A percentile compares a stretch with the other conserved stretches of the same genome.
These are phyloP conservation scores for Strigamia transsilvanica DNA, from an alignment of 2,888 invertebrate species.

Conservation along the genomic window DNA sequence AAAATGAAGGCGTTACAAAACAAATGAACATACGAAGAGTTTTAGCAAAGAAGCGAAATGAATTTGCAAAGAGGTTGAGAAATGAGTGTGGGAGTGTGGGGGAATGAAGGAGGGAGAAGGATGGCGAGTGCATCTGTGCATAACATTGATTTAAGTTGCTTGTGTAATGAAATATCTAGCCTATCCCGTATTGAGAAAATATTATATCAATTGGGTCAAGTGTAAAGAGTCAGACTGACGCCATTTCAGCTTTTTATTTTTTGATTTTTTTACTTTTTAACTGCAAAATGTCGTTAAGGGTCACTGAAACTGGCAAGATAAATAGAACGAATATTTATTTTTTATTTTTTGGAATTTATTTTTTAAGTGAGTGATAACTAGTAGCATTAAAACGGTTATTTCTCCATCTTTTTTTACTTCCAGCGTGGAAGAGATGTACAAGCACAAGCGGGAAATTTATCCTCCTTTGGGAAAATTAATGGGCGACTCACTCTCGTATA, in stretches of 20 bases:
- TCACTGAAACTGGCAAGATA: neutral
- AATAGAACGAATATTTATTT: neutral
- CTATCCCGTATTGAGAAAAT: neutral
- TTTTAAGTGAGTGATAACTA: neutral
- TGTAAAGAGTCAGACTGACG: neutral
- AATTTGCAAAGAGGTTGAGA: conserved; percentile 28
- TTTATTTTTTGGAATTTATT: neutral
- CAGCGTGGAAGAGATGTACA: neutral
- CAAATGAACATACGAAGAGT: conserved; percentile 39
- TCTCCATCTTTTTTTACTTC: neutral
- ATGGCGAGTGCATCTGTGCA: neutral
- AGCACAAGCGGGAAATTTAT: neutral
- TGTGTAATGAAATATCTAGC: neutral
- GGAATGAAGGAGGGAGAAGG: neutral
- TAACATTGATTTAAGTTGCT: conserved; percentile 1
- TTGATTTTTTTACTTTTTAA: neutral
- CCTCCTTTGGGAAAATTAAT: neutral
- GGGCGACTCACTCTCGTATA: neutral
- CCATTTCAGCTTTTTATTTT: neutral
- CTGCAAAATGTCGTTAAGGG: neutral
- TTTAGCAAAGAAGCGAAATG: conserved; percentile 36
- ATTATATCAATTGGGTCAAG: neutral
- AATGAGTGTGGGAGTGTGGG: neutral
- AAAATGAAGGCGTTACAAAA: conserved; percentile 40
- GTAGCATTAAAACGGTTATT: neutral